Conservation (phyloP, 1,140 invertebrate species). For the Aphidius gifuensis region DNA sequence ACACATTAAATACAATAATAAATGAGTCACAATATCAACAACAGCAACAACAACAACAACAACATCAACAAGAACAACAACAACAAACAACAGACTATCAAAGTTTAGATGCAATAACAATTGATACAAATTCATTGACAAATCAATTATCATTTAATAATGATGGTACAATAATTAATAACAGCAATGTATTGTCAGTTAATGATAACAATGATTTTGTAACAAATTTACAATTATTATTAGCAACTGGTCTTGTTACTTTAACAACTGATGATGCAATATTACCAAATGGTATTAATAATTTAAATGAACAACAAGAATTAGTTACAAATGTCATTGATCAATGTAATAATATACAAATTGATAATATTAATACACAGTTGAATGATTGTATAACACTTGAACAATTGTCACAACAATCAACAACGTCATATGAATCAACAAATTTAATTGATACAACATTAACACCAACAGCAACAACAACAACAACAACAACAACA, state of each 20-base stretch:
- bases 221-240: constrained; percentile 41
- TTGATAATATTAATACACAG: neutral
- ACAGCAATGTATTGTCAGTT: constrained; percentile 32
- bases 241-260: constrained; percentile 42
- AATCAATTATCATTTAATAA: constrained; percentile 41
- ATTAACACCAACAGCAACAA: too few relatives aligned
- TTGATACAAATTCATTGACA: constrained; percentile 28
- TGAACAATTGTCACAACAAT: too few relatives aligned
- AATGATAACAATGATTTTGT: constrained; percentile 44
- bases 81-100: constrained; percentile 21
- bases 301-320: neutral
- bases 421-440: too few relatives aligned
- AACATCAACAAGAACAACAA: constrained; percentile 4
- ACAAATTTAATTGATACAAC: too few relatives aligned
- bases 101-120: constrained; percentile 31
- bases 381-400: too few relatives aligned
- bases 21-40: constrained; percentile 7
- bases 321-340: neutral
- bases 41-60: neutral
- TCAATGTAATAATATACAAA: neutral
- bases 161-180: constrained; percentile 34
- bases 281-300: constrained; percentile 4
- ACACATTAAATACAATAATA: constrained; percentile 25
- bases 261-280: constrained; percentile 41
- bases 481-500: too few relatives aligned